These are phyloP conservation scores for Bettongia penicillata DNA, from an alignment of 2,113 vertebrate species.

Conservation along the genomic window DNA sequence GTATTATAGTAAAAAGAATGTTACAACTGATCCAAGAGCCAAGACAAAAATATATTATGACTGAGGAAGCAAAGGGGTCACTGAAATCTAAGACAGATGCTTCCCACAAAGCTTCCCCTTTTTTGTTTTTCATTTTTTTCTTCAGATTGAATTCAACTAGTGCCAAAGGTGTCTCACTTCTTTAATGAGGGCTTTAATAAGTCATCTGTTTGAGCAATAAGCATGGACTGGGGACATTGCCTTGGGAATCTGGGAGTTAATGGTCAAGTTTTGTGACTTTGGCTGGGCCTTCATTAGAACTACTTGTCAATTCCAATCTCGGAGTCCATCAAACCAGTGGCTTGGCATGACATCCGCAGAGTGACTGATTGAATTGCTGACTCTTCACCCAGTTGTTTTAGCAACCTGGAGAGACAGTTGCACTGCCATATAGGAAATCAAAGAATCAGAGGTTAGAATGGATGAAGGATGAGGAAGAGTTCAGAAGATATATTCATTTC, in stretches of 20 bases:
- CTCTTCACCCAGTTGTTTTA: neutral
- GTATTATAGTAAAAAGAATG: conserved; percentile 43
- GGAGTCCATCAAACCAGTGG: neutral
- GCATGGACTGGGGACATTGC: conserved; percentile 56
- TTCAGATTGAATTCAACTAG: conserved; percentile 69
- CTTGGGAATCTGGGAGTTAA: conserved; percentile 73
- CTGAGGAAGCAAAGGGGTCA: conserved; percentile 52
- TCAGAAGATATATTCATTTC: conserved; percentile 15
- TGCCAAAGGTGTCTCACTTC: conserved; percentile 58
- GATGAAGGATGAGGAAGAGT: conserved; percentile 9
- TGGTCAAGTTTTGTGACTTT: conserved; percentile 55
- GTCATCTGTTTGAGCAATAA: conserved; percentile 59
- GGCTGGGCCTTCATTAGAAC: conserved; percentile 37
- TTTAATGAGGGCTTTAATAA: conserved; percentile 57
- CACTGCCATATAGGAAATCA: neutral
- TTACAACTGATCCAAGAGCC: conserved; percentile 27
- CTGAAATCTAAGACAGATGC: conserved; percentile 29
- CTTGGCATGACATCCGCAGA: conserved; percentile 1
- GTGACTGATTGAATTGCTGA: conserved; percentile 1
- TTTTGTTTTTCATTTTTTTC: neutral
- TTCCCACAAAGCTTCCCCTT: conserved; percentile 38
- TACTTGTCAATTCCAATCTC: neutral
- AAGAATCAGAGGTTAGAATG: conserved; percentile 8
- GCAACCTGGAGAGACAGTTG: neutral
- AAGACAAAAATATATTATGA: conserved; percentile 43